Percentiles rank a stretch among this genome's conserved stretches.
phyloP scores from a whole-genome alignment of 2,113 vertebrate species.

The Dromas ardeola region DNA sequence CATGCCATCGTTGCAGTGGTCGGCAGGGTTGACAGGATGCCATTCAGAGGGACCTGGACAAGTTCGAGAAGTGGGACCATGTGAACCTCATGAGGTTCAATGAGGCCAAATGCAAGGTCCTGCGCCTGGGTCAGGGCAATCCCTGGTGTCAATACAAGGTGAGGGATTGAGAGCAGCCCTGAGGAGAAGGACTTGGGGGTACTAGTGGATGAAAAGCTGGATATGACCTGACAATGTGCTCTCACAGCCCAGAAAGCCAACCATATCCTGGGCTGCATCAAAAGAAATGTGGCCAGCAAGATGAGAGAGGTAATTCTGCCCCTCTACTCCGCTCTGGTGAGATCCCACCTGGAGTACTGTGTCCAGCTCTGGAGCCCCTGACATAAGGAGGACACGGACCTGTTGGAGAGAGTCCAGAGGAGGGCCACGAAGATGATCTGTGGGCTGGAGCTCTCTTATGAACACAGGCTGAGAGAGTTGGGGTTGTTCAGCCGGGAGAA shows the following conservation, averaged over 20 bases:
- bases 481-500: neutral
- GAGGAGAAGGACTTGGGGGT: neutral
- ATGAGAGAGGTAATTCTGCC: neutral
- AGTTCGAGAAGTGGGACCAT: too few species aligned
- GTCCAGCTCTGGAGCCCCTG: neutral
- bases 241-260: neutral
- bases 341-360: neutral
- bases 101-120: neutral
- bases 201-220: neutral
- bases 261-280: neutral
- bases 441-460: neutral
- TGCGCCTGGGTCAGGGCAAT: neutral
- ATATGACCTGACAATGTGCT: neutral
- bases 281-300: neutral
- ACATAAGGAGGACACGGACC: neutral
- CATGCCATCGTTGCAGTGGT: neutral
- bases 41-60: neutral
- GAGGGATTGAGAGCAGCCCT: neutral
- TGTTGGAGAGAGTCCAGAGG: neutral
- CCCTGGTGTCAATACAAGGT: neutral
- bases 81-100: neutral
- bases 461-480: neutral
- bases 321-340: neutral
- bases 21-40: neutral
- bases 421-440: neutral